Conservation (phyloP, 1,140 invertebrate species). For the Orius laevigatus region DNA sequence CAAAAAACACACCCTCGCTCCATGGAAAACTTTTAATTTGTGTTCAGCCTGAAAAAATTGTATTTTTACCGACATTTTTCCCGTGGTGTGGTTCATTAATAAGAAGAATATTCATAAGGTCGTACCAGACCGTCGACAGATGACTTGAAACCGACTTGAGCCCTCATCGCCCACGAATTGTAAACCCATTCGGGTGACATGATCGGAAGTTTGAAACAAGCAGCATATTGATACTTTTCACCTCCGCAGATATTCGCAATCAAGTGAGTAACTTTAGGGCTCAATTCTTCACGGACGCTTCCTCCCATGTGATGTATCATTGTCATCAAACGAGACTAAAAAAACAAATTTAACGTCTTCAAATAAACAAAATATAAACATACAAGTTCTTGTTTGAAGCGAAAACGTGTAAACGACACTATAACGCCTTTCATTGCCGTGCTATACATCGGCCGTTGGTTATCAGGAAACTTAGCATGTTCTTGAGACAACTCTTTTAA, state of each 20-base stretch:
- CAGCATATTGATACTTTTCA: constrained; percentile 76
- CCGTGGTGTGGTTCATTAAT: too few species aligned
- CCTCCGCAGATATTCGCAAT: constrained; percentile 73
- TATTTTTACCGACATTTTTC: too few species aligned
- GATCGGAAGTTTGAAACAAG: constrained; percentile 73
- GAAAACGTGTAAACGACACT: constrained; percentile 79
- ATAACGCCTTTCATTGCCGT: constrained; percentile 68
- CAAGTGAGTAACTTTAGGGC: constrained; percentile 75
- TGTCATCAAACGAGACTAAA: constrained; percentile 60
- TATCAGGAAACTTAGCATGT: constrained; percentile 45
- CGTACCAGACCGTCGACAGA: constrained; percentile 52
- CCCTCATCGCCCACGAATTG: constrained; percentile 60
- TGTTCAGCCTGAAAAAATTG: constrained; percentile 35
- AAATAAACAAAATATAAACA: constrained; percentile 23
- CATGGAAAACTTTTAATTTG: constrained; percentile 75
- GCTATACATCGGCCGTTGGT: constrained; percentile 66
- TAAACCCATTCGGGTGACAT: constrained; percentile 77
- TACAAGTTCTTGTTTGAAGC: constrained; percentile 72
- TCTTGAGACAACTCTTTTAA: constrained; percentile 53
- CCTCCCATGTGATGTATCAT: constrained; percentile 89
- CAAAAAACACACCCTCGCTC: constrained; percentile 68
- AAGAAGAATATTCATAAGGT: background rate
- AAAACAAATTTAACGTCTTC: background rate
- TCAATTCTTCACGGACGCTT: constrained; percentile 77
- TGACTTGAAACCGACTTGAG: constrained; percentile 48